Percentiles rank a stretch among this genome's conserved stretches.
phyloP scores from a whole-genome alignment of 2,797 vertebrate genomes.

The Saxicola maurus region DNA sequence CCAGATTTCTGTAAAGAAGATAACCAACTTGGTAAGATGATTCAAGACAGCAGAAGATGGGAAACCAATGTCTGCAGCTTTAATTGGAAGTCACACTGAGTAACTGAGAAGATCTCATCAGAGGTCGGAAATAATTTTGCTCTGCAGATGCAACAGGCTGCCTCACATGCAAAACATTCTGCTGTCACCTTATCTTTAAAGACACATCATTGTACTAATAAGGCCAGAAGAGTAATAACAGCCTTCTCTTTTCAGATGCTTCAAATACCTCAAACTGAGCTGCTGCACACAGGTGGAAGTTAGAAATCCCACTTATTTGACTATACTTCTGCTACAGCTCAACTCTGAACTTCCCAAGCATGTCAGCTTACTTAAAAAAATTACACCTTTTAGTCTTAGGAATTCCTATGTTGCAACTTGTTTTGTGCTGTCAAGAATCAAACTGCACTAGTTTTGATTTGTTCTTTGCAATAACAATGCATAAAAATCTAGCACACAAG shows the following conservation, averaged over 20 bases:
- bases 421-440: neutral
- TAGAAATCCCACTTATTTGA: neutral
- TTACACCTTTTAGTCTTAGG: neutral
- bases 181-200: neutral
- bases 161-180: neutral
- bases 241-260: neutral
- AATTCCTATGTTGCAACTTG: neutral
- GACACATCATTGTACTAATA: neutral
- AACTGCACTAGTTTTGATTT: conserved; percentile 48
- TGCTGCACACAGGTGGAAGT: neutral
- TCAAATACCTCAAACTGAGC: neutral
- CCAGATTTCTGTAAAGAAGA: neutral
- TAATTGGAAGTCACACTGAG: neutral
- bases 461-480: conserved; percentile 33
- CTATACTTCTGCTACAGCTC: neutral
- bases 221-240: neutral
- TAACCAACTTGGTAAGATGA: neutral
- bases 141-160: neutral
- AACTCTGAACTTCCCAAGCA: neutral
- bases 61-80: neutral
- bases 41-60: neutral
- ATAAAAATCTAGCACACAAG: conserved; percentile 26
- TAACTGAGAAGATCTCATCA: neutral
- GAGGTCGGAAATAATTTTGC: neutral
- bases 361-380: neutral